A percentile compares a stretch with the other conserved stretches of the same genome.
Evolutionary conservation across 2,888 invertebrate species (phyloP).

Genomic region (Pseudoips prasinana): DNA sequence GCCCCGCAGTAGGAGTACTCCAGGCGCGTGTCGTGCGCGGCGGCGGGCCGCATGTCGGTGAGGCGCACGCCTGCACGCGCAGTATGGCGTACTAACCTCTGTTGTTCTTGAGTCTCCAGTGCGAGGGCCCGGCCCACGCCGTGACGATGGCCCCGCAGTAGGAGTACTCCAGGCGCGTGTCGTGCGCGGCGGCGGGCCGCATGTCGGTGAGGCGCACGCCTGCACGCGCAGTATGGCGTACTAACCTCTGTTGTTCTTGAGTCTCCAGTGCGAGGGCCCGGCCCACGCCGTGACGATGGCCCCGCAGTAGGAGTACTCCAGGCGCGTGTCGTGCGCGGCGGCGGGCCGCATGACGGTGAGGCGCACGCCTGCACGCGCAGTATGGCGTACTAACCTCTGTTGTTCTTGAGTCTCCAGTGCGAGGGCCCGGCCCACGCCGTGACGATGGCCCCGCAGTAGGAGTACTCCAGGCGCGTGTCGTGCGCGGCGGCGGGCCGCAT

Average conservation of each 20-base stretch:
- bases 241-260: conserved; percentile 75
- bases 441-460: conserved; percentile 83
- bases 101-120: no score
- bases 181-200: no score
- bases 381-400: conserved; percentile 45
- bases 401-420: conserved; percentile 89
- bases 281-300: conserved; percentile 87
- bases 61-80: no score
- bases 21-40: no score
- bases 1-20: no score
- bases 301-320: conserved; percentile 87
- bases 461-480: conserved; percentile 82
- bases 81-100: no score
- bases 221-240: conserved; percentile 16
- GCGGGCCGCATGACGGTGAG: conserved; percentile 83
- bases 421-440: conserved; percentile 91
- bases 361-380: conserved; percentile 12
- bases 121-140: no score
- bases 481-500: conserved; percentile 76
- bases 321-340: conserved; percentile 44
- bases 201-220: no score
- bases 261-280: conserved; percentile 92
- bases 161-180: no score
- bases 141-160: no score
- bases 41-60: no score